Percentiles rank a stretch among this genome's conserved stretches.
These are phyloP conservation scores for Aphidius colemani DNA, from an alignment of 2,888 invertebrate species.

Conservation along the genomic window DNA sequence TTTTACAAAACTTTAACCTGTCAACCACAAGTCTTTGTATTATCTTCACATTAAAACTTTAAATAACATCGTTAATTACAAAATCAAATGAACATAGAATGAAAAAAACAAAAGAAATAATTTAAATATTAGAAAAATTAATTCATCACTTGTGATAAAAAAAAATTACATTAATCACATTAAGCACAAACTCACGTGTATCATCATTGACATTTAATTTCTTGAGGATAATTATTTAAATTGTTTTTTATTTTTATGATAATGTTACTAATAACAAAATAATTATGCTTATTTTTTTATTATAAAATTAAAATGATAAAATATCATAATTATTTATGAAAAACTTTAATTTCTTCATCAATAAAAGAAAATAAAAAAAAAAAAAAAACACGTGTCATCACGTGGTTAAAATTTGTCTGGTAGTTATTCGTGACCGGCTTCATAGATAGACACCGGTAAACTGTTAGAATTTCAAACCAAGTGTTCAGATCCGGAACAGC, in stretches of 20 bases:
- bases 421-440: slow-evolving; percentile 40
- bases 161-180: neutral
- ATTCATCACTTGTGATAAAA: neutral
- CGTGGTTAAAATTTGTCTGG: neutral
- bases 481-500: slow-evolving; percentile 35
- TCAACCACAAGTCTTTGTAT: neutral
- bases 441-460: slow-evolving; percentile 53
- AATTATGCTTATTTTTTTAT: too few species aligned
- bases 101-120: too few species aligned
- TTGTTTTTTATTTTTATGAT: too few species aligned
- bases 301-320: too few species aligned
- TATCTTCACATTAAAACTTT: slow-evolving; percentile 2
- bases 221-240: neutral
- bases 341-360: too few species aligned
- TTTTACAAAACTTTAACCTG: too few species aligned
- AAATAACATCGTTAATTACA: neutral
- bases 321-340: too few species aligned
- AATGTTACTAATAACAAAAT: too few species aligned
- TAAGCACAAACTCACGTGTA: slow-evolving; percentile 16
- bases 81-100: neutral
- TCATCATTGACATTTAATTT: neutral
- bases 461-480: slow-evolving; percentile 51
- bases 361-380: neutral
- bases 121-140: neutral
- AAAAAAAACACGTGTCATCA: slow-evolving; percentile 2